Evolutionary conservation across 2,797 vertebrate genomes (phyloP), one percentile per base, ranked within the genome.

Genomic region (Tamandua tetradactyla): DNA sequence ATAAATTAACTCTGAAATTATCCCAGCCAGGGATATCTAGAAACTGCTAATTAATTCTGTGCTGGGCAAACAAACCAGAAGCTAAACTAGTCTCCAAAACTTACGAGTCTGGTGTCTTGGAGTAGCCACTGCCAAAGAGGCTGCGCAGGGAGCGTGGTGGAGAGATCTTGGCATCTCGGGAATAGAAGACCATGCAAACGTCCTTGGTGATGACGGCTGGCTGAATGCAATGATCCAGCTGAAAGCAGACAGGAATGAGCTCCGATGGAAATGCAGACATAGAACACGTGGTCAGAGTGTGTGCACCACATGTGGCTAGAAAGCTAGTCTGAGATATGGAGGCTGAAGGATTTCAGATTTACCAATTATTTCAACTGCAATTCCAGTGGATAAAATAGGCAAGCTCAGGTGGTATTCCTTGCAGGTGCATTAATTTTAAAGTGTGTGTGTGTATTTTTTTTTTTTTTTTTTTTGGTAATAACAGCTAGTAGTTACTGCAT

Each of bases 201-300:
- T 99, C 99, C 98, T 99, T 99, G 91, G 99, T 99, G 95, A 99
- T 99, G 80, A 99, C 99, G 0, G 99, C 99, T 0, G 99, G 99
- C 98, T 99, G 99, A 98, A 99, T 99, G 98, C 99, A 99, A 86
- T 99, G 99, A 97, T 99, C 99, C 74, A 99, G 99, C 99, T 99
- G 97, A 12, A 96, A 88, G 68, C n/a, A 91, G 83, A 90, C n/a
- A 96, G 49, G 87, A 61, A 68, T 0, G 22, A n/a, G n/a, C n/a
- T 13, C 52, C 15, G 1, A 35, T 79, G 15, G 64, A 49, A 2
- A 11, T 20, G n/a, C 40, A 80, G 69, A 66, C 49, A 17, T 22
- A 42, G 27, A 15, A n/a, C 15, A 75, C n/a, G n/a, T 4, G 87
- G 59, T 42, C 6, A 14, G 35, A 66, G 40, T 61, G 64, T 66